Base-by-base conservation (phyloP, 1,140 invertebrate genomes). In the Drosophila oshimai region DNA sequence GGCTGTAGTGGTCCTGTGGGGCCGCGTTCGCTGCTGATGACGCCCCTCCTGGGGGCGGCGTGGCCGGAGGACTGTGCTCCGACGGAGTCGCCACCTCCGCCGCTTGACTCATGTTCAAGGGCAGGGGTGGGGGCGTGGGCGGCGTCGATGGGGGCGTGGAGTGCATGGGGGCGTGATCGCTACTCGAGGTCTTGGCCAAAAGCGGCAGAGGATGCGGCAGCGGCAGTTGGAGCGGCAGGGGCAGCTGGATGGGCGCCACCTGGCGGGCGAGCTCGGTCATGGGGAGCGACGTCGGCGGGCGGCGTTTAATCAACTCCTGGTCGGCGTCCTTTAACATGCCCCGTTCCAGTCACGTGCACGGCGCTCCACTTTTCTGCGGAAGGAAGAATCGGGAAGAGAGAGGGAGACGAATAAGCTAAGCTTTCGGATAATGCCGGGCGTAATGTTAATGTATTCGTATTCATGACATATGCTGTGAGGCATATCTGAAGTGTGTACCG, bases 1-100 rank as follows among this genome's bases (percentile, higher is more conserved):
- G 93, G 80, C 96, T 97, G 91, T 97, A 98, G 90, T 97, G 96
- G 78, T 96, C 96, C 91, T 95, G 93, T 28, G 67, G 45, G 7
- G 61, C 42, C 6, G 62, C 1, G 28, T 17, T 29, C 18, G 39
- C n/a, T 20, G 29, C 29, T 20, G 24, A n/a, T 31, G 24, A n/a
- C 26, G 57, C 26, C 13, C 31, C 45, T 7, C 34, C 28, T 33
- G 36, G 49, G 12, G 77, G 84, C 28, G 81, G 76, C 36, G 86
- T 88, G 62, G 86, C 65, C 24, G 86, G 81, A 33, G 76, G 68
- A 70, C 77, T 87, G 46, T 87, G 73, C 3, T 44, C 54, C 2
- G 55, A 26, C 6, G 60, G 37, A 26, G 31, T 20, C 26, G 20
- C 15, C 26, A 39, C 10, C 7, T 50, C 50, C 13, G 80, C 60